Base-by-base conservation (phyloP, 2,888 invertebrate species). In the Phlogophora meticulosa region DNA sequence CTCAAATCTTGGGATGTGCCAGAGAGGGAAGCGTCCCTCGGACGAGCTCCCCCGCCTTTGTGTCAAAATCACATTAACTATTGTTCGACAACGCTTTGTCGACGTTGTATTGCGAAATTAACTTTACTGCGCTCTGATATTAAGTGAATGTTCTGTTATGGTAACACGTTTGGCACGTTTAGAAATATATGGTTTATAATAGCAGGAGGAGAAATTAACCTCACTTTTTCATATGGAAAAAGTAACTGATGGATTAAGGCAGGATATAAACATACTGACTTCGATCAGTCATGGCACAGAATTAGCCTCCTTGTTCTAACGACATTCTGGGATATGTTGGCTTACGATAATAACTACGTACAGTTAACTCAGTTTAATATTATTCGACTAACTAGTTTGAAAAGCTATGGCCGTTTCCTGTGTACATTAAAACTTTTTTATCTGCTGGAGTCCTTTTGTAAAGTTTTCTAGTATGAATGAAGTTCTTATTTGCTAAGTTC, bases 61-160 rank as follows among this genome's bases (percentile, higher is more conserved):
- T 89, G 85, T 80, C 84, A 82, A 87, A 91, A 91, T 90, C 86
- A 90, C 88, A 92, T 92, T 90, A 91, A 80, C 89, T 80, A 88
- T 91, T 91, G 90, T 92, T 89, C 84, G 80, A 78, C 72, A 74
- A 64, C 73, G 85, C 88, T 88, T 88, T 89, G 87, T 88, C 72
- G 80, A 70, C 74, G 73, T 80, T 84, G 76, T 82, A 77, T 83
- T 83, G 78, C 55, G 78, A 84, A 81, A 86, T 85, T 79, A 82
- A 83, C 76, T 76, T 63, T 78, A 72, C 74, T 60, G 59, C 77
- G 72, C 81, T 74, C 55, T 36, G 61, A 40, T 59, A 63, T 63
- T 72, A 71, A 56, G 22, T 66, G 59, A 64, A 62, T 71, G 68
- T 72, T 63, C 9, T 42, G 40, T 32, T 36, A 49, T 48, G 17